phyloP scores from a whole-genome alignment of 2,113 vertebrate genomes.

The Sapajus apella region DNA sequence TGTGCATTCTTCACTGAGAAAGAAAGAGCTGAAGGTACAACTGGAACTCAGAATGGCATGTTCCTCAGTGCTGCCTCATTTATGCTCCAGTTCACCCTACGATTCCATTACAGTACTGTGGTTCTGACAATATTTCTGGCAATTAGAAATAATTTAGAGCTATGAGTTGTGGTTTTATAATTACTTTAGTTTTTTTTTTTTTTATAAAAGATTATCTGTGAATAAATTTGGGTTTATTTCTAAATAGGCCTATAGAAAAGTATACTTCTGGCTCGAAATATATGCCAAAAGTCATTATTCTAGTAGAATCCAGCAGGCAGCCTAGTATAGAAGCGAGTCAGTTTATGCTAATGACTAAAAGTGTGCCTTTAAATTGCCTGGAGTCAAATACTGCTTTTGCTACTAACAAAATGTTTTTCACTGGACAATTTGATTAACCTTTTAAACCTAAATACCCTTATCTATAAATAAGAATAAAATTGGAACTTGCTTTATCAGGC shows the following conservation, averaged over 20 bases:
- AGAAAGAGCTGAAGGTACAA: neutral
- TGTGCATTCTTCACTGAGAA: neutral
- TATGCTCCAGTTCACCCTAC: neutral
- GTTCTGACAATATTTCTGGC: neutral
- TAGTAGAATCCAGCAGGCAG: neutral
- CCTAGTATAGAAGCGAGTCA: neutral
- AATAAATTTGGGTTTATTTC: slow-evolving; percentile 25
- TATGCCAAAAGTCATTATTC: neutral
- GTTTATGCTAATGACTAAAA: neutral
- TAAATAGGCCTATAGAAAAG: neutral
- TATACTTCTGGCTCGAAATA: neutral
- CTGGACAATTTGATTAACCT: neutral
- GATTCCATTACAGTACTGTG: too few species aligned
- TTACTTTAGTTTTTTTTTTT: neutral
- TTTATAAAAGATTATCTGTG: neutral
- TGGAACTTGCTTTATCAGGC: neutral
- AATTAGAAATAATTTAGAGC: neutral
- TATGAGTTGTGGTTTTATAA: neutral
- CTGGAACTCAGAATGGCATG: neutral
- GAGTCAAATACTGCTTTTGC: neutral
- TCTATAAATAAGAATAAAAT: slow-evolving; percentile 6
- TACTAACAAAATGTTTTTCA: neutral
- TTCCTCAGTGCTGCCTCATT: neutral
- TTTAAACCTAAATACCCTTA: neutral
- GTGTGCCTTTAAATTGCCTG: neutral